phyloP scores from a whole-genome alignment of 2,888 invertebrate species.

The Drosophila ustulata region DNA sequence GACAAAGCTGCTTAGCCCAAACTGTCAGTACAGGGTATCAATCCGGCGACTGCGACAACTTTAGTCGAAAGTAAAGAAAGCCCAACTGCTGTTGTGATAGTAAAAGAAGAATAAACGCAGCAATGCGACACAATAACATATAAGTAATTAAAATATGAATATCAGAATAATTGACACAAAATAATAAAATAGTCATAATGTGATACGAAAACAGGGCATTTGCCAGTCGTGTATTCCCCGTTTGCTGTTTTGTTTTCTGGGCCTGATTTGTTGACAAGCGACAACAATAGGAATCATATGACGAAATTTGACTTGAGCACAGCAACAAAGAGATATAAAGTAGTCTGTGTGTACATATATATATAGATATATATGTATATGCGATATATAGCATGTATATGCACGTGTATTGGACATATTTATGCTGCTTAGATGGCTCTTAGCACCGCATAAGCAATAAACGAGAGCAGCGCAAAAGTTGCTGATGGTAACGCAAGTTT shows the following conservation, averaged over 20 bases:
- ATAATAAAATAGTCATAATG: no score
- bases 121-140: no score
- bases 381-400: neutral
- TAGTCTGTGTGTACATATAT: neutral
- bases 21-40: neutral
- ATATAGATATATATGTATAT: conserved; percentile 13
- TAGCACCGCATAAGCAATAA: conserved; percentile 3
- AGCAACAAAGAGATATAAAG: neutral
- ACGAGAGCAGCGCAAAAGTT: neutral
- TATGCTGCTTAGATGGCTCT: conserved; percentile 18
- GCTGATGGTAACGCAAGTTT: conserved; percentile 12
- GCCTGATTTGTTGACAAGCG: conserved; percentile 23
- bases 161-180: no score
- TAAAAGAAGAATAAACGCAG: no score
- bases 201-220: neutral
- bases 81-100: no score
- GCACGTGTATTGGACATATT: conserved; percentile 10
- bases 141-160: no score
- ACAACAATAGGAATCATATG: conserved; percentile 20
- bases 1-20: no score
- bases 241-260: neutral
- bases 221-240: neutral
- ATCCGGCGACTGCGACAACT: neutral
- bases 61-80: neutral
- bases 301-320: conserved; percentile 34